Evolutionary conservation across 35 echinoderm and acorn worm genomes (phyloP).

Genomic region (Strongylocentrotus purpuratus): DNA sequence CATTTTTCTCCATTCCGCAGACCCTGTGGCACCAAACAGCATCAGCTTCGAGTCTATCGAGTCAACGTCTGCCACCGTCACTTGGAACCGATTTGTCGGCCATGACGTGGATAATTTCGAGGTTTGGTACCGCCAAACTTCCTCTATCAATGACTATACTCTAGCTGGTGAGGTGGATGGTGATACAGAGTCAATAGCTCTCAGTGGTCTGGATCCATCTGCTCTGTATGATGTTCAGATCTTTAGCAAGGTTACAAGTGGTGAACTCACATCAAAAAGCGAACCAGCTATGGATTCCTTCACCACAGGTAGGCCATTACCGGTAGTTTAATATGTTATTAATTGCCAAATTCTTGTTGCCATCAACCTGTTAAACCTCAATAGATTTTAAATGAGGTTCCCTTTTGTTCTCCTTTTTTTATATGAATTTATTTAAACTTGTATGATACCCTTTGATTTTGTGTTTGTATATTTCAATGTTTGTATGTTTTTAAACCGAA

Average conservation of each 20-base stretch:
- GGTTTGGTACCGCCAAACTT: not conserved
- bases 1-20: not conserved
- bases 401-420: too few relatives aligned
- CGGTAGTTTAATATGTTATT: too few relatives aligned
- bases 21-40: not conserved
- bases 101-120: not conserved
- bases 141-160: not conserved
- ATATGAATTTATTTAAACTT: too few relatives aligned
- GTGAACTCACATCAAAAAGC: not conserved
- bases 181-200: not conserved
- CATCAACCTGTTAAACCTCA: too few relatives aligned
- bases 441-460: too few relatives aligned
- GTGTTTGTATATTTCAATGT: too few relatives aligned
- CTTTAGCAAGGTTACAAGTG: not conserved
- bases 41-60: not conserved
- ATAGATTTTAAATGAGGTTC: too few relatives aligned
- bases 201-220: constrained; percentile 1
- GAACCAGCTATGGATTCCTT: not conserved
- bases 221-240: not conserved
- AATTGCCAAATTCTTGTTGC: too few relatives aligned
- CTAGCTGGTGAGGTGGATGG: not conserved
- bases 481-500: too few relatives aligned
- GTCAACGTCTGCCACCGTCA: constrained; percentile 23
- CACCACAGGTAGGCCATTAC: not conserved
- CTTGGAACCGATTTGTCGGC: not conserved